A percentile compares a stretch with the other conserved stretches of the same genome.
These are phyloP conservation scores for Varanus komodoensis DNA, from an alignment of 2,113 vertebrate genomes.

Conservation along the genomic window DNA sequence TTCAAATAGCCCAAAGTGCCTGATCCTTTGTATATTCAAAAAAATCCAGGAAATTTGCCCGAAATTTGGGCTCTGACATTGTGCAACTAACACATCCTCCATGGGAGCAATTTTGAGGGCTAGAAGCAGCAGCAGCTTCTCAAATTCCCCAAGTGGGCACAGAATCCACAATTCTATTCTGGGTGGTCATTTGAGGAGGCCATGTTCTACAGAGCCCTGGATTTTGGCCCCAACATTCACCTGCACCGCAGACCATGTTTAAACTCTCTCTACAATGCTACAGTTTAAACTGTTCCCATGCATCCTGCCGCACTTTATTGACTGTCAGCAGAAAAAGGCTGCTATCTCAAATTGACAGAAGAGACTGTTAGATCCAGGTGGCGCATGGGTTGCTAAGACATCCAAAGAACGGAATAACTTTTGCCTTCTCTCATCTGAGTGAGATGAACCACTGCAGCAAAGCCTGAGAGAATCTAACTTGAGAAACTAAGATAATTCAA, in stretches of 20 bases:
- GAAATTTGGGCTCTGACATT: too few relatives aligned
- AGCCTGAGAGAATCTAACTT: background rate
- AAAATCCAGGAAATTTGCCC: too few relatives aligned
- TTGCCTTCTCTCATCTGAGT: background rate
- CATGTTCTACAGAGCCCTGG: too few relatives aligned
- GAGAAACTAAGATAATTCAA: background rate
- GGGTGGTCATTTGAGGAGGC: too few relatives aligned
- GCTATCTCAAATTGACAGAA: background rate
- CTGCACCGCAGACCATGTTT: background rate
- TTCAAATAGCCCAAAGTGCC: too few relatives aligned
- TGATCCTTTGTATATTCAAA: too few relatives aligned
- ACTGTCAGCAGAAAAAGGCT: background rate
- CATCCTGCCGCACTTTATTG: background rate
- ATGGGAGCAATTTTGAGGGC: too few relatives aligned
- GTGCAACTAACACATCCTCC: too few relatives aligned
- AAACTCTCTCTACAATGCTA: background rate
- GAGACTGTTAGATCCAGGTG: background rate
- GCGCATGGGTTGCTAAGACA: background rate
- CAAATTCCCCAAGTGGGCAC: too few relatives aligned
- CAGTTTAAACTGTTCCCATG: background rate
- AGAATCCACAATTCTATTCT: too few relatives aligned
- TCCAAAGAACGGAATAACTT: background rate
- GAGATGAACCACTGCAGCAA: background rate
- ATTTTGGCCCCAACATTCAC: too few relatives aligned
- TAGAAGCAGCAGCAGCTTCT: too few relatives aligned